These are phyloP conservation scores for Camarhynchus parvulus DNA, from an alignment of 2,113 vertebrate genomes.

Conservation along the genomic window DNA sequence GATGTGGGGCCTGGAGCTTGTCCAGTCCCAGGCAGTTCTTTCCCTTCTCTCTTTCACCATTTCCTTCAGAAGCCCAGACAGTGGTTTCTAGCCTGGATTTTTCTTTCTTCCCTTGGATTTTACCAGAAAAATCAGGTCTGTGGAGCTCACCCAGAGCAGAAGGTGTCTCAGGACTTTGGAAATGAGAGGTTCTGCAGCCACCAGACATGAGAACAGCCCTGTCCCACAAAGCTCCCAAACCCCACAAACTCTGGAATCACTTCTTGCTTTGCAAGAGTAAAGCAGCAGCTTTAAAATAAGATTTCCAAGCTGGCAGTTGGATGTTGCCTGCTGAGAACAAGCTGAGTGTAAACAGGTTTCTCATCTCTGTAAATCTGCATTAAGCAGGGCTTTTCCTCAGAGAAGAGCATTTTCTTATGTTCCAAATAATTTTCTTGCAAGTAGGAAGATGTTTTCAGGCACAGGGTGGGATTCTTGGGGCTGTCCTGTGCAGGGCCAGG, in stretches of 20 bases:
- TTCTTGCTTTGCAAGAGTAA: neutral
- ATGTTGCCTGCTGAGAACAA: neutral
- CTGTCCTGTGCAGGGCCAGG: neutral
- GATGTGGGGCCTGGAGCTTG: conserved; percentile 69
- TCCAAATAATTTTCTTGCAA: neutral
- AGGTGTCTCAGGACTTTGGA: conserved; percentile 20
- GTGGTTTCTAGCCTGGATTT: conserved; percentile 59
- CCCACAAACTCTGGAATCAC: neutral
- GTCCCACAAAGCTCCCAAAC: neutral
- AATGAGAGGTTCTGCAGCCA: neutral
- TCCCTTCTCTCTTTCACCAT: conserved; percentile 33
- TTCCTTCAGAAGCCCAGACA: conserved; percentile 67
- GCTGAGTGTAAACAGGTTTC: neutral
- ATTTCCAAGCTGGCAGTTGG: neutral
- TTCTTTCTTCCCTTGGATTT: neutral
- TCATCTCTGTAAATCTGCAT: neutral
- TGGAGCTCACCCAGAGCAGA: neutral
- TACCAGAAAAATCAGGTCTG: neutral
- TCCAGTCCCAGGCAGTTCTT: conserved; percentile 60
- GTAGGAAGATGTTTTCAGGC: neutral
- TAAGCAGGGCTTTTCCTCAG: neutral
- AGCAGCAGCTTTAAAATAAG: neutral
- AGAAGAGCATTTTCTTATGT: neutral
- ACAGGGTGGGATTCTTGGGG: neutral
- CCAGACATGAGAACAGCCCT: neutral